phyloP scores from a whole-genome alignment of 2,113 vertebrate species.

The Heloderma charlesbogerti region DNA sequence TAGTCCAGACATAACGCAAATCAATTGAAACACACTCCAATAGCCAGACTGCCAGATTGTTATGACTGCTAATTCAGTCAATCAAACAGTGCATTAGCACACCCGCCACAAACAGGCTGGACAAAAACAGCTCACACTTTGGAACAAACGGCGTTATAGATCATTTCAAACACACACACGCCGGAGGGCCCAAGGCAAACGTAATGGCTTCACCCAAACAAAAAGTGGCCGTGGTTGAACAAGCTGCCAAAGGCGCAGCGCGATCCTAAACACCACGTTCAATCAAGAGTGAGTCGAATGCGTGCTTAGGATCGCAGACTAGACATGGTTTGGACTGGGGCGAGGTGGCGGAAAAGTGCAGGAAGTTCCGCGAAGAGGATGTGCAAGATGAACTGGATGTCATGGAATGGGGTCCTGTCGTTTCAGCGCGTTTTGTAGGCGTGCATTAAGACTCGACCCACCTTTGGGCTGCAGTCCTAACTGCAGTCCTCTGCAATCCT shows the following conservation, averaged over 20 bases:
- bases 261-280: background rate
- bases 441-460: no score
- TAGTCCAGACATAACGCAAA: constrained; percentile 83
- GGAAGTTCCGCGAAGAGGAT: background rate
- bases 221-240: background rate
- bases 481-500: background rate
- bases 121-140: constrained; percentile 69
- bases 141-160: constrained; percentile 31
- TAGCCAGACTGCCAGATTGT: constrained; percentile 82
- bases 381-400: no score
- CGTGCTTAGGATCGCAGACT: background rate
- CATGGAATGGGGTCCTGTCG: background rate
- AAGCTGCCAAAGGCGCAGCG: background rate
- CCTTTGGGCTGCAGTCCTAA: background rate
- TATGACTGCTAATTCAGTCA: constrained; percentile 85
- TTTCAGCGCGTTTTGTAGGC: background rate
- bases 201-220: no score
- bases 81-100: constrained; percentile 83
- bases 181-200: background rate
- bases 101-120: constrained; percentile 76
- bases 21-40: constrained; percentile 82
- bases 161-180: background rate
- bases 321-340: background rate
- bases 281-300: background rate
- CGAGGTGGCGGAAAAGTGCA: background rate